Evolutionary conservation across 1,140 invertebrate species (phyloP), one percentile per base, ranked within the genome.

Genomic region (Neodiprion virginianus): DNA sequence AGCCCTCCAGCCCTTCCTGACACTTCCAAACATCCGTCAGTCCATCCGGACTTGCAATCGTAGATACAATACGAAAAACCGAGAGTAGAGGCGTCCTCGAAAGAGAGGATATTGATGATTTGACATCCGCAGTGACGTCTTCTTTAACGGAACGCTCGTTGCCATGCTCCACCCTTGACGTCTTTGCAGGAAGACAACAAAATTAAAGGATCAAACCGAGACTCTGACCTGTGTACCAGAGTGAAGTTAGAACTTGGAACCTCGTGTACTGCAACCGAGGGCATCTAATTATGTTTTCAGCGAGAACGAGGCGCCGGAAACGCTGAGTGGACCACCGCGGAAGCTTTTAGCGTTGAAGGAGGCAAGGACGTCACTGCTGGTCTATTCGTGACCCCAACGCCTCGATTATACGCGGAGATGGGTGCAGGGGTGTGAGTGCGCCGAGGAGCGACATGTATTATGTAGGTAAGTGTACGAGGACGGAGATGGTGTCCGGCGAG

Each of bases 401-500:
- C 28, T 40, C 28, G 28, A 40, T 40, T 40, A 40, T 40, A 40
- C 28, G 28, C 28, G 28, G 28, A 40, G 28, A 40, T 40, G 28
- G 28, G 28, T 40, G 28, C 28, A 40, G 5, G 79, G 81, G 82
- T 87, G 87, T 88, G 87, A 88, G 87, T 85, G 85, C 87, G 86
- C 87, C 82, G 83, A 86, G 85, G 85, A 87, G 86, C 86, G 87
- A 88, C 87, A 88, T 40, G 28, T 40, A 40, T 40, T 40, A 40
- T 40, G 28, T 40, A 40, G 28, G 28, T 40, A 86, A 85, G 86
- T 88, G 85, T 87, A 86, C 83, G 84, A 78, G 83, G 85, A 86
- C 87, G 87, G 87, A 88, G 84, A 82, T 79, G 84, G 84, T 85
- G 86, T 86, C 85, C 86, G 85, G 86, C 80, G 76, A 21, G 17